Evolutionary conservation across 2,888 invertebrate species (phyloP).

Genomic region (Slavum lentiscoides): DNA sequence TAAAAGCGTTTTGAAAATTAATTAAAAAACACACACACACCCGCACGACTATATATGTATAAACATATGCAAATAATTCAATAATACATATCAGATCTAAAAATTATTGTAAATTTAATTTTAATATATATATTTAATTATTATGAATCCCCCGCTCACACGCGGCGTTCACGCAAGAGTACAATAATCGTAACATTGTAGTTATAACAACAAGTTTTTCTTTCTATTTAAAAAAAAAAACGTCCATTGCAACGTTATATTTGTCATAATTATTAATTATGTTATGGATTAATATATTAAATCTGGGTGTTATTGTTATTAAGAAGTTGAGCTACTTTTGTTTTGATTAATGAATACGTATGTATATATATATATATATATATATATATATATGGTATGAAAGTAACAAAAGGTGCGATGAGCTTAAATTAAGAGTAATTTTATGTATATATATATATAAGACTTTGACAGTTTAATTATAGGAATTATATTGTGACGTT

Average conservation of each 20-base stretch:
- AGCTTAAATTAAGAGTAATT: not conserved
- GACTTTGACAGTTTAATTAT: conserved; percentile 47
- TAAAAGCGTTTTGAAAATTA: too few species aligned
- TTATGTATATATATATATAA: not conserved
- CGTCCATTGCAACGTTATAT: not conserved
- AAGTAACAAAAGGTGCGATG: not conserved
- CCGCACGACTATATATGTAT: too few species aligned
- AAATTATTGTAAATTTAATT: not conserved
- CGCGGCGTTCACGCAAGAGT: not conserved
- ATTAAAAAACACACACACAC: too few species aligned
- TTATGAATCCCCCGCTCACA: not conserved
- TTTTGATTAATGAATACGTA: conserved; percentile 33
- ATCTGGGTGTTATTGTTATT: conserved; percentile 15
- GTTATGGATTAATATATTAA: conserved; percentile 7
- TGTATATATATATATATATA: not conserved
- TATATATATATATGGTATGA: too few species aligned
- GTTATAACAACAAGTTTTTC: not conserved
- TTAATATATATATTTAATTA: too few species aligned
- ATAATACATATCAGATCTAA: not conserved
- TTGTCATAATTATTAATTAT: not conserved
- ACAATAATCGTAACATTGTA: too few species aligned
- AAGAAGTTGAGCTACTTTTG: conserved; percentile 10
- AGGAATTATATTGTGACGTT: not conserved
- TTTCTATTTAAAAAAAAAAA: not conserved
- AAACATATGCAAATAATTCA: too few species aligned